phyloP scores from a whole-genome alignment of 2,888 invertebrate species.

The Yponomeuta plumbellus region DNA sequence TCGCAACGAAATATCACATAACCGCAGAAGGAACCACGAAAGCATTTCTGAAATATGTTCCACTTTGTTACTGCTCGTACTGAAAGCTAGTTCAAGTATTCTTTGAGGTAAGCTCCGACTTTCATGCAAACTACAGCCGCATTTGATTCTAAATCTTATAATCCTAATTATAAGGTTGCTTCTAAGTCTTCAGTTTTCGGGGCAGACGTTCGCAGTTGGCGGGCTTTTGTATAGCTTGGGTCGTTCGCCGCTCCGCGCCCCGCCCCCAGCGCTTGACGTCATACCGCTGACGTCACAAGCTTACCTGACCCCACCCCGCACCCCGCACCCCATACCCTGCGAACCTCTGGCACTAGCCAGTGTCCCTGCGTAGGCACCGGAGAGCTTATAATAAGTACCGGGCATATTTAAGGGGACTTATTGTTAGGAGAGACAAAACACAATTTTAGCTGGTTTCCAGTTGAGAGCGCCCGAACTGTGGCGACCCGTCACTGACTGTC shows the following conservation, averaged over 20 bases:
- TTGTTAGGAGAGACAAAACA: not conserved
- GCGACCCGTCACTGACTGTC: not conserved
- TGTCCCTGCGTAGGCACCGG: not conserved
- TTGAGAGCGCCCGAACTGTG: not conserved
- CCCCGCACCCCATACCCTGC: slow-evolving; percentile 22
- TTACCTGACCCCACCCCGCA: slow-evolving; percentile 44
- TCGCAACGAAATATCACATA: not conserved
- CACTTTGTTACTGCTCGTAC: slow-evolving; percentile 16
- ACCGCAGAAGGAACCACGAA: not conserved
- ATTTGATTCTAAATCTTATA: slow-evolving; percentile 1
- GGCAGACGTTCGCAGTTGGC: slow-evolving; percentile 18
- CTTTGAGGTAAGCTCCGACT: slow-evolving; percentile 15
- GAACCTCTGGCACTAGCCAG: not conserved
- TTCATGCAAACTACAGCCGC: not conserved
- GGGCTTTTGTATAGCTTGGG: slow-evolving; percentile 31
- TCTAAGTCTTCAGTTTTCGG: slow-evolving; percentile 10
- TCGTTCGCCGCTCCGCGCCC: slow-evolving; percentile 51
- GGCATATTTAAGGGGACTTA: not conserved
- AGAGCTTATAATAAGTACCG: slow-evolving; percentile 5
- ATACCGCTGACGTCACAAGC: slow-evolving; percentile 59
- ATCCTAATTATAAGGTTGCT: not conserved
- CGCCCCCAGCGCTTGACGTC: slow-evolving; percentile 61
- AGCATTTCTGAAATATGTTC: slow-evolving; percentile 16
- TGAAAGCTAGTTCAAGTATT: slow-evolving; percentile 14
- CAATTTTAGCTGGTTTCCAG: not conserved